Evolutionary conservation across 2,888 invertebrate species (phyloP), one percentile per base, ranked within the genome.

Genomic region (Macaria liturata): DNA sequence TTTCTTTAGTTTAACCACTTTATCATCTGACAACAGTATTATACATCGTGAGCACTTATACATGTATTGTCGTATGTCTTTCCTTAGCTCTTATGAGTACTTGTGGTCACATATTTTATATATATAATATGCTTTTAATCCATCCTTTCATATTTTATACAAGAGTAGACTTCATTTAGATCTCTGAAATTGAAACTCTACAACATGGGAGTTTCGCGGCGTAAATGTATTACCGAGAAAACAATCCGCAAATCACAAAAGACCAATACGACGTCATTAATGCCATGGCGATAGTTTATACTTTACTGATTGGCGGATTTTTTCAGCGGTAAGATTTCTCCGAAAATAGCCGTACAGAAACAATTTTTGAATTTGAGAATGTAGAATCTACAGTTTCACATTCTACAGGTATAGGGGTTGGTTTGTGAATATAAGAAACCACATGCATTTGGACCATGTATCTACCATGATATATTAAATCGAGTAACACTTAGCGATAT

Each of bases 1-100:
- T 69, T 68, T 62, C 68, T 63, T 72, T 65, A 71, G 71, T 68
- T 72, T 75, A 73, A 75, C 63, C 71, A 69, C 70, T 73, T 45
- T 71, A 75, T 61, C 61, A 68, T 74, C 71, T 75, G 83, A 74
- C 75, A 80, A 74, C 74, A 80, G 75, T 85, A 88, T 69, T 87
- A 51, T 45, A 88, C 86, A 85, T 69, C 66, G 71, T 83, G 84
- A 88, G 86, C 85, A 82, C 84, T 83, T 80, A 74, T 71, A 70
- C 71, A 70, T 79, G 85, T 88, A 88, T 88, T 88, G 88, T 88
- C 88, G 82, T 73, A 75, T 78, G 78, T 84, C 82, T 78, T 81
- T 75, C 77, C 70, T 65, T 68, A 75, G 69, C 73, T 77, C 70
- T 74, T 63, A 60, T 50, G 44, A 59, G 32, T 71, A 69, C 64